A percentile compares a stretch with the other conserved stretches of the same genome.
Evolutionary conservation across 2,797 vertebrate species (phyloP).

Genomic region (Galaxias olidus): DNA sequence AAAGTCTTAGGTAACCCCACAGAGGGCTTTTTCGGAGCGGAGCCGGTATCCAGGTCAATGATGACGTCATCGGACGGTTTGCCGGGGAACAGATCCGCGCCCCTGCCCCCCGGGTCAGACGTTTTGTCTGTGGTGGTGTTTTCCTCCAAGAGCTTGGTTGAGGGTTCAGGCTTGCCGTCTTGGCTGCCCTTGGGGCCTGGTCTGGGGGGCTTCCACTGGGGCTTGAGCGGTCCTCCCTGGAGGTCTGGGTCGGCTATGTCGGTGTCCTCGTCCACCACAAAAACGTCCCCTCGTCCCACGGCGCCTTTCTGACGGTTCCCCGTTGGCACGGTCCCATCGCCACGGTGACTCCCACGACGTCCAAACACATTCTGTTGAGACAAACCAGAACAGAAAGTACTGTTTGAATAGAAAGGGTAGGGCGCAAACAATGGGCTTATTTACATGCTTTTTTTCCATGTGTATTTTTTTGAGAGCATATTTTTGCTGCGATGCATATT

Average conservation of each 20-base stretch:
- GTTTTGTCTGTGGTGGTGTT: conserved; percentile 79
- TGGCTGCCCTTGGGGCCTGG: conserved; percentile 16
- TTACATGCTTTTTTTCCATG: too few relatives aligned
- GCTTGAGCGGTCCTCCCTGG: conserved; percentile 48
- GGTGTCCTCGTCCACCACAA: conserved; percentile 78
- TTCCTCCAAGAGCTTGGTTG: conserved; percentile 67
- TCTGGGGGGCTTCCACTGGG: conserved; percentile 41
- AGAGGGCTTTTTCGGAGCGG: conserved; percentile 53
- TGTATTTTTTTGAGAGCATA: too few relatives aligned
- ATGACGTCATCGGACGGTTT: conserved; percentile 64
- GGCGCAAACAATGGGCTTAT: too few relatives aligned
- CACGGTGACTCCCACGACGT: conserved; percentile 54
- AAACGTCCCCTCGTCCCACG: conserved; percentile 64
- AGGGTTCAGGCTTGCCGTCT: conserved; percentile 69
- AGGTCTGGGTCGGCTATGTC: conserved; percentile 70
- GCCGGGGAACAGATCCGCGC: conserved; percentile 35
- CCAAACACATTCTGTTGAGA: conserved; percentile 48
- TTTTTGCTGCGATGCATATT: too few relatives aligned
- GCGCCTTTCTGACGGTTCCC: conserved; percentile 58
- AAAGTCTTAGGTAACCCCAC: conserved; percentile 41
- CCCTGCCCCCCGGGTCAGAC: conserved; percentile 21
- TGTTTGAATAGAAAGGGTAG: neutral
- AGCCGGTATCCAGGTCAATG: conserved; percentile 47
- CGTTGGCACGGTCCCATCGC: conserved; percentile 70
- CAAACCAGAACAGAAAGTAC: conserved; percentile 8